These are phyloP conservation scores for Sycobia sp. DNA, from an alignment of 1,140 invertebrate genomes.

Conservation along the genomic window DNA sequence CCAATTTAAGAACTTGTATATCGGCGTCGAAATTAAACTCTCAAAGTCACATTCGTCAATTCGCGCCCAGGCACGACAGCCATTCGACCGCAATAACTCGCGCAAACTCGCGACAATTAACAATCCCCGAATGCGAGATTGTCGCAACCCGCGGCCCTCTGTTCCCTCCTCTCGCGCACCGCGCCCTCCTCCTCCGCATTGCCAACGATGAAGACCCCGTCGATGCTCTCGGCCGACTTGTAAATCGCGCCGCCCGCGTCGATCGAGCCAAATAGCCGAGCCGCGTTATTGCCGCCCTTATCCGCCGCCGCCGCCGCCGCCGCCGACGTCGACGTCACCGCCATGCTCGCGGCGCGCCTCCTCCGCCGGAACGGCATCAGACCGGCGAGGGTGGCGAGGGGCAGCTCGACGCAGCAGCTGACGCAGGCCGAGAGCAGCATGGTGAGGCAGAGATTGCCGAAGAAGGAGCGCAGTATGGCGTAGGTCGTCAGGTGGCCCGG, in stretches of 20 bases:
- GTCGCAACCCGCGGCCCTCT: background rate
- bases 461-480: constrained; percentile 37
- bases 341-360: too few species aligned
- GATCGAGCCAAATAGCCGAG: constrained; percentile 26
- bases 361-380: too few species aligned
- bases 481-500: constrained; percentile 38
- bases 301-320: background rate
- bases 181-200: too few species aligned
- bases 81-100: too few species aligned
- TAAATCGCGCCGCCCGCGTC: constrained; percentile 30
- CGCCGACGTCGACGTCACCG: background rate
- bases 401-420: constrained; percentile 55
- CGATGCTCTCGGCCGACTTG: constrained; percentile 1
- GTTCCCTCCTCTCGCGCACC: too few species aligned
- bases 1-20: too few species aligned
- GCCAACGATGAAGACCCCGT: constrained; percentile 3
- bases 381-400: constrained; percentile 44
- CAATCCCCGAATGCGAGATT: background rate
- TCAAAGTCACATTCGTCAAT: too few species aligned
- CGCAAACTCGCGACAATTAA: too few species aligned
- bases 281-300: too few species aligned
- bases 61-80: too few species aligned
- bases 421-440: constrained; percentile 46
- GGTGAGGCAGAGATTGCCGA: constrained; percentile 43
- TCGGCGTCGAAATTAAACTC: too few species aligned